Conservation (phyloP, 2,888 invertebrate species). For the Microchrysa polita region DNA sequence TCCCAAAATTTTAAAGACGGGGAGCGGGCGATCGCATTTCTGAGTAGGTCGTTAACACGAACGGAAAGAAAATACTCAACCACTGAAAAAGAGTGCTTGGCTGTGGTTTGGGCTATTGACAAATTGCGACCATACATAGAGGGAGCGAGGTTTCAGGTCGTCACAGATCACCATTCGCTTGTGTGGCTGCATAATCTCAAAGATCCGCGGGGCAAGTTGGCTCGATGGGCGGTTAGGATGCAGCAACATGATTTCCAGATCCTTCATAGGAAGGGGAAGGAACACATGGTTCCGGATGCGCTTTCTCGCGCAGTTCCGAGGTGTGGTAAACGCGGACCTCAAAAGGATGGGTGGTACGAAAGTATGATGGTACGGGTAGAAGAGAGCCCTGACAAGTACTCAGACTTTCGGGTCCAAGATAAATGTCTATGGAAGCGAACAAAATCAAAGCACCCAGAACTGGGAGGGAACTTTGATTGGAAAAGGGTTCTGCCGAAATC, state of each 20-base stretch:
- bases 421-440: too few species aligned
- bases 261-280: slow-evolving; percentile 51
- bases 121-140: too few species aligned
- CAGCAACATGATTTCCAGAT: slow-evolving; percentile 51
- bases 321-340: too few species aligned
- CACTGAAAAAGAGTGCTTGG: too few species aligned
- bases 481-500: too few species aligned
- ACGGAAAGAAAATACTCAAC: too few species aligned
- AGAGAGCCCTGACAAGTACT: background rate
- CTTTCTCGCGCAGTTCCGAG: slow-evolving; percentile 40
- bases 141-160: too few species aligned
- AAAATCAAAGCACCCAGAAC: too few species aligned
- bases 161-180: slow-evolving; percentile 36
- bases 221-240: slow-evolving; percentile 51
- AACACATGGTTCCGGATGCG: slow-evolving; percentile 52
- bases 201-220: slow-evolving; percentile 52
- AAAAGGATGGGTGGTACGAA: background rate
- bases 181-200: slow-evolving; percentile 43
- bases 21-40: background rate
- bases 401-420: background rate
- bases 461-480: too few species aligned
- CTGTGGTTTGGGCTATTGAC: background rate
- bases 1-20: background rate
- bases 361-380: background rate
- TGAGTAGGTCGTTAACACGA: background rate